Evolutionary conservation across 2,888 invertebrate genomes (phyloP), one percentile per base, ranked within the genome.

Genomic region (Dryocosmus kuriphilus): DNA sequence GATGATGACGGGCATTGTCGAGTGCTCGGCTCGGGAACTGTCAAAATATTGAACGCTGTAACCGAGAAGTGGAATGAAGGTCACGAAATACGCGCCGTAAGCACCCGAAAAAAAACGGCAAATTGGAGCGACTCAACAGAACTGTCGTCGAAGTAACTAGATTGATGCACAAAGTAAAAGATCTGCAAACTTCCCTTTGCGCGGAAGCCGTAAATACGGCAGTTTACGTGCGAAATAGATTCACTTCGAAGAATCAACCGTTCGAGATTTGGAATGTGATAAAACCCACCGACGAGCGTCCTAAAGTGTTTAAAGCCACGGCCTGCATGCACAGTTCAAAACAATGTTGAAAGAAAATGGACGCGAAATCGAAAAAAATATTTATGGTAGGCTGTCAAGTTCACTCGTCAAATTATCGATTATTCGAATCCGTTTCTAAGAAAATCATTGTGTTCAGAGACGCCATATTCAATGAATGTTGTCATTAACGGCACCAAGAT

Each of bases 151-250:
- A 90, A 78, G 80, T 82, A 76, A 88, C 90, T 11, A 80, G 87
- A 63, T 78, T 7, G 4, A 32, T 32, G 32, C 2, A 6, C 88
- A 7, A 88, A 89, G 87, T 35, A 90, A 19, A 78, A 82, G n/a
- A 78, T 83, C 19, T 82, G 83, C 38, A 77, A 85, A 35, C 35
- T 90, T 30, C 85, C 85, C 82, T 89, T 57, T 92, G 90, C 90
- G 88, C 87, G 8, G 89, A 92, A 80, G 91, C 89, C 88, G 35
- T 35, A 2, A 84, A 83, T 30, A 88, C 88, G 27, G 88, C 89
- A 8, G 86, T 84, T 8, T 90, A 90, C 76, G 24, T 89, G 7
- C 75, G 87, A 9, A 91, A 91, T 76, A 75, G 88, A 75, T 84
- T 83, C 11, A 38, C 80, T 16, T 78, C 77, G 74, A 80, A 27